Evolutionary conservation across 2,113 vertebrate species (phyloP), one percentile per base, ranked within the genome.

Genomic region (Antennarius striatus): DNA sequence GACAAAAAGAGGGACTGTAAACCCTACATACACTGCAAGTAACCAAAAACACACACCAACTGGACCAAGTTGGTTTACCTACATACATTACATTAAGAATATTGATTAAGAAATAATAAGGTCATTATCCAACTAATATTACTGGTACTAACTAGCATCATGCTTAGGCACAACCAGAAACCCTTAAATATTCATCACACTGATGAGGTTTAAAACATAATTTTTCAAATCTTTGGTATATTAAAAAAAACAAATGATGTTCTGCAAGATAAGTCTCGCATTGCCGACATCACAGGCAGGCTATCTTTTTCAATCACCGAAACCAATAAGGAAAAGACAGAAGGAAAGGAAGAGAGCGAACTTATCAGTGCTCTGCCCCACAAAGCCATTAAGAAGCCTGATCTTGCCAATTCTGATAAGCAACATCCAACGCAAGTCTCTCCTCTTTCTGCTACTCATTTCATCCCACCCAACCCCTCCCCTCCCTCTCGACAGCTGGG

Each of bases 371-470:
- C 68, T 75, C 66, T 62, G 47, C 49, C 47, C 56, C 50, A 71
- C 58, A 74, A 80, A 7, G 64, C 68, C 80, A 79, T 58, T 77
- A 73, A 79, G 73, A 81, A 59, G 67, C 9, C 11, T 75, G 55
- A 86, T 82, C 73, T 70, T 67, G 65, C 75, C 77, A 86, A 79
- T 63, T 75, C 77, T 80, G 86, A 89, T 89, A 89, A 88, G 86
- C 76, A 63, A 65, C 63, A 71, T 70, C 77, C 61, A 78, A 62
- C n/a, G 1, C 71, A 45, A 42, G 56, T 55, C 29, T 39, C 49
- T 51, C 42, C 64, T 48, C 47, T 47, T 55, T 59, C 63, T 54
- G 36, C 54, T 58, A 39, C 68, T 75, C 63, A 63, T 78, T 64
- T 77, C 68, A 53, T 68, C 66, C 65, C 63, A 55, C 56, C 65